Evolutionary conservation across 2,797 vertebrate species (phyloP).

Genomic region (Lophotriccus pileatus): DNA sequence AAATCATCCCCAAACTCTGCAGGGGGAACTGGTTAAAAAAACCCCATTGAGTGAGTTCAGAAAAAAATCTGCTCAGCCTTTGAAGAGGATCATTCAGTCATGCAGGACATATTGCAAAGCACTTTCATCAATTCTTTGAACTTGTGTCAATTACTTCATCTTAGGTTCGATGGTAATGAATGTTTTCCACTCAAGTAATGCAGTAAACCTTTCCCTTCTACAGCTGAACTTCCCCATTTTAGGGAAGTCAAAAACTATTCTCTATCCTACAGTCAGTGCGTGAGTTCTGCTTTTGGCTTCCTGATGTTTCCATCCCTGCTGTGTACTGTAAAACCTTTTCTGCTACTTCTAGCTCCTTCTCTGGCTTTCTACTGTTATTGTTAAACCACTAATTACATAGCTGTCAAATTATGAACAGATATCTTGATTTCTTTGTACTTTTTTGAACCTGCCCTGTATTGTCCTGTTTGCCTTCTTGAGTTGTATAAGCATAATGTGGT

Average conservation of each 20-base stretch:
- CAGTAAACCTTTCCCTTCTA: fast-evolving
- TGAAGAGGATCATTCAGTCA: background rate
- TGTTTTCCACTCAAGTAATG: background rate
- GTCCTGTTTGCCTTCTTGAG: background rate
- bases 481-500: background rate
- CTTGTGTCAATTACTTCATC: background rate
- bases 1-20: background rate
- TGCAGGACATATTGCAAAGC: background rate
- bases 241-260: background rate
- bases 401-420: background rate
- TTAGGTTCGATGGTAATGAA: background rate
- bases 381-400: background rate
- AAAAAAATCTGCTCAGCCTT: background rate
- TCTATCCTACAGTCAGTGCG: background rate
- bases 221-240: background rate
- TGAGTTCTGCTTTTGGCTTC: background rate
- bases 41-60: fast-evolving
- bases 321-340: background rate
- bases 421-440: background rate
- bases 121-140: background rate
- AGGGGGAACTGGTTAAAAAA: background rate
- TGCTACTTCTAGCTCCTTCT: background rate
- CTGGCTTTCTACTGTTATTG: background rate
- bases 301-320: background rate
- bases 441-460: background rate